Evolutionary conservation across 2,113 vertebrate genomes (phyloP).

Genomic region (Pterocles gutturalis): DNA sequence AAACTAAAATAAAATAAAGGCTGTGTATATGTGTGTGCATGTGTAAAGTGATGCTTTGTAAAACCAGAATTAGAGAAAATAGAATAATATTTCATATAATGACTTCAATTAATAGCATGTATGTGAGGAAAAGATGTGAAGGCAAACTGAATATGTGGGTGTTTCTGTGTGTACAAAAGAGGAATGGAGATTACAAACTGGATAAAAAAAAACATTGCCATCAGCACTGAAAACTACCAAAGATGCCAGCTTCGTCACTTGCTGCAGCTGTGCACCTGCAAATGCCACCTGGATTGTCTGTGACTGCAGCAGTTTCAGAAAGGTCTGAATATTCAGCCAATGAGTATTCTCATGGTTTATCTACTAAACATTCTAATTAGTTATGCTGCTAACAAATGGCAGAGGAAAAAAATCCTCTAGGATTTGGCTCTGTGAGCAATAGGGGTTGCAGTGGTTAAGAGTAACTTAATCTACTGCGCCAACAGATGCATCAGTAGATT

Average conservation of each 20-base stretch:
- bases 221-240: neutral
- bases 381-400: conserved; percentile 46
- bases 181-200: neutral
- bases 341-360: conserved; percentile 33
- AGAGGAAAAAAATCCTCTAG: conserved; percentile 2
- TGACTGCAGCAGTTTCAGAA: conserved; percentile 12
- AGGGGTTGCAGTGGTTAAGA: conserved; percentile 33
- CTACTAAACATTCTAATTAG: conserved; percentile 51
- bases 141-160: neutral
- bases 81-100: neutral
- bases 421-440: conserved; percentile 24
- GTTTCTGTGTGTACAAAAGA: neutral
- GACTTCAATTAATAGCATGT: neutral
- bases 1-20: neutral
- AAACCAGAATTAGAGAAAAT: conserved; percentile 5
- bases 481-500: conserved; percentile 35
- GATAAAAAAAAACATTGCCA: neutral
- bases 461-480: conserved; percentile 44
- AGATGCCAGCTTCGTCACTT: conserved; percentile 13
- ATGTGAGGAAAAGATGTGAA: neutral
- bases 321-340: conserved; percentile 27
- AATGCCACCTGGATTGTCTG: conserved; percentile 43
- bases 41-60: neutral
- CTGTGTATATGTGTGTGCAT: neutral
- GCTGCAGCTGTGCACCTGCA: conserved; percentile 44